These are phyloP conservation scores for Galagoides demidoff DNA, from an alignment of 2,797 vertebrate genomes.

Conservation along the genomic window DNA sequence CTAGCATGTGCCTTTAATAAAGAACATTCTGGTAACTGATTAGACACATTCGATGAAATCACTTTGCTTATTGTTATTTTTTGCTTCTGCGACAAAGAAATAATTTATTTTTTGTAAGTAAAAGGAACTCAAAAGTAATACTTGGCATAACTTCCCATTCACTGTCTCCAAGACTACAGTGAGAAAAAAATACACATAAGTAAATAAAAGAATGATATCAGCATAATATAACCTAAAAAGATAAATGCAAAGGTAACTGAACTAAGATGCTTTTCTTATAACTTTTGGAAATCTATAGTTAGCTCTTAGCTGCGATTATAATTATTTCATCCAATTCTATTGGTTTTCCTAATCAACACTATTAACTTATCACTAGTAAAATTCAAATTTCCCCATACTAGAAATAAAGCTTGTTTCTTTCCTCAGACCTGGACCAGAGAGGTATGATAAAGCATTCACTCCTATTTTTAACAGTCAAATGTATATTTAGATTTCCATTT, in stretches of 20 bases:
- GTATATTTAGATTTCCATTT: background rate
- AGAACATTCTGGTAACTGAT: constrained; percentile 66
- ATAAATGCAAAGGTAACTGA: background rate
- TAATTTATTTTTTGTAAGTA: background rate
- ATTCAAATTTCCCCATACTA: background rate
- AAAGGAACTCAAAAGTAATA: background rate
- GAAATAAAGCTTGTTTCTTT: background rate
- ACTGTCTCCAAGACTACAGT: background rate
- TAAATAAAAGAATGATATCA: background rate
- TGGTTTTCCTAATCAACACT: background rate
- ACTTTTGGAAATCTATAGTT: background rate
- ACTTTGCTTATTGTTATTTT: background rate
- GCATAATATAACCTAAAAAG: background rate
- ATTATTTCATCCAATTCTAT: background rate
- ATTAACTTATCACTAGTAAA: background rate
- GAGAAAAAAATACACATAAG: background rate
- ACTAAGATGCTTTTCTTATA: background rate
- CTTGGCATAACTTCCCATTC: background rate
- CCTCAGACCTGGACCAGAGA: background rate
- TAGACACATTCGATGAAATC: background rate
- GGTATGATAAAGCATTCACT: background rate
- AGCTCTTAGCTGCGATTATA: background rate
- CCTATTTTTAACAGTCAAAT: background rate
- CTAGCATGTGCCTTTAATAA: constrained; percentile 24
- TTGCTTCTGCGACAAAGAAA: background rate